Evolutionary conservation across 2,113 vertebrate genomes (phyloP), one percentile per base, ranked within the genome.

Genomic region (Burhinus bistriatus): DNA sequence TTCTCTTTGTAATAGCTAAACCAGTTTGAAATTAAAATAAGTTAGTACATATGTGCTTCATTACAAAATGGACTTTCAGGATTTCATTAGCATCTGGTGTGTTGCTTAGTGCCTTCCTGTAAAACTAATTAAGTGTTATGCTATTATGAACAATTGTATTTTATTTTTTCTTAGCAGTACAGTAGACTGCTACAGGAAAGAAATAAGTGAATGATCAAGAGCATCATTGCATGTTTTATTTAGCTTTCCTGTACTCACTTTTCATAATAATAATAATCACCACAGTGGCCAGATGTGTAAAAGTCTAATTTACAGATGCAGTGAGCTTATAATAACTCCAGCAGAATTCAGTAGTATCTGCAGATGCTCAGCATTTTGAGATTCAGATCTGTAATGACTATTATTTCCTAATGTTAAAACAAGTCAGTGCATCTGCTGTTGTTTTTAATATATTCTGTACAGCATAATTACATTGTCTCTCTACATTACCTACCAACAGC

Each of bases 1-100:
- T 97, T 91, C 18, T 86, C 55, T 89, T 64, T 87, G 34, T 65
- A 87, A 94, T 79, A 12, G 52, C 45, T 69, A 76, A 79, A 69
- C 12, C 10, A 69, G 40, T 84, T 82, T 91, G 65, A 94, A 95
- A 89, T 71, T 44, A 87, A 89, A 95, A 73, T 91, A 89, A 87
- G 65, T 89, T 89, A 19, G 55, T 73, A 69, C 82, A 66, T 90
- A 83, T 90, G 88, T 87, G 32, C 29, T 86, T 93, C 55, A 59
- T 92, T 94, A 87, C 55, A 89, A 85, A 94, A 93, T 69, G 75
- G 90, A 94, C 95, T 93, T 96, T 57, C 65, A 95, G 66, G 70
- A 79, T 95, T 95, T 87, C 66, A 87, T 95, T 94, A 94, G 36
- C 89, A 95, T 97, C 87, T 97, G 87, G 36, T 95, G 42, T 73